Conservation (phyloP, 1,140 invertebrate genomes). For the Holotrichia oblita region DNA sequence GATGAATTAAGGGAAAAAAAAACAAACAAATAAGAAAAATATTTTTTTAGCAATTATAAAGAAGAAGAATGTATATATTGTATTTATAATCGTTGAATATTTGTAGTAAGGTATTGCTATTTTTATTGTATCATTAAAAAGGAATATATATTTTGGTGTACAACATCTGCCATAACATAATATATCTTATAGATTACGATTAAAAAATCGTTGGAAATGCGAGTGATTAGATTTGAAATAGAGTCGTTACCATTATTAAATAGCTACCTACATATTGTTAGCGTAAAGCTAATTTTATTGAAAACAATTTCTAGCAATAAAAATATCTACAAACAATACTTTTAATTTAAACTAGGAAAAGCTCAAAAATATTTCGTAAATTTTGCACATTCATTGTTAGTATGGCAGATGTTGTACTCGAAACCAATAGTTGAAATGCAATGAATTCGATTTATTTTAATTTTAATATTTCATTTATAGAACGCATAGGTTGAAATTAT, state of each 20-base stretch:
- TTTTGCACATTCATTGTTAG: not conserved
- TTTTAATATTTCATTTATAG: not conserved
- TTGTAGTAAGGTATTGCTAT: constrained; percentile 31
- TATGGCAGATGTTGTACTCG: not conserved
- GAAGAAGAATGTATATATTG: constrained; percentile 39
- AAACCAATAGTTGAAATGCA: not conserved
- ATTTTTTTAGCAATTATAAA: constrained; percentile 39
- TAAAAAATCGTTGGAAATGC: no score
- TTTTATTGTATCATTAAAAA: not conserved
- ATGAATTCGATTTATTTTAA: not conserved
- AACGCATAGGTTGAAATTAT: constrained; percentile 5
- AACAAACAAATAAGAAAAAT: not conserved
- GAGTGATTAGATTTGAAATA: no score
- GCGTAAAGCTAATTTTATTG: no score
- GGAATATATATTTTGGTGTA: not conserved
- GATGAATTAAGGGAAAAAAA: not conserved
- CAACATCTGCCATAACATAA: not conserved
- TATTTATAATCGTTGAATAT: constrained; percentile 42
- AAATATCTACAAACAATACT: no score
- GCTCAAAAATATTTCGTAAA: no score
- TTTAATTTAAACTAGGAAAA: no score
- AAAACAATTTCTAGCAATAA: no score
- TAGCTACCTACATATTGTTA: no score
- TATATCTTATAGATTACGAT: no score
- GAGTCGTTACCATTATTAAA: no score